phyloP scores from a whole-genome alignment of 2,888 invertebrate species.

The Ichneumoninae sp. region DNA sequence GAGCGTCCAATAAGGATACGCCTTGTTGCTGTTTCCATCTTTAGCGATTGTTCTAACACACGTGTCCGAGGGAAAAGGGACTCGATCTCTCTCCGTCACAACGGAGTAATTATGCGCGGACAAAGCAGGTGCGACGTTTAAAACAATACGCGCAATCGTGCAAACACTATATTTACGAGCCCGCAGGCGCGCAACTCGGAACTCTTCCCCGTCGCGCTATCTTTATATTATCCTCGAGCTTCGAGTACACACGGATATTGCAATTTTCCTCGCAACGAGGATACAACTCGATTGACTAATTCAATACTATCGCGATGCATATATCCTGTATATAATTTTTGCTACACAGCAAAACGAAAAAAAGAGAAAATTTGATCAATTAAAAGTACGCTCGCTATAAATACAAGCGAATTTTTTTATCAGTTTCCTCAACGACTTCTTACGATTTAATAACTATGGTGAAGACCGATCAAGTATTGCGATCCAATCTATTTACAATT shows the following conservation, averaged over 20 bases:
- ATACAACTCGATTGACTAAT: background rate
- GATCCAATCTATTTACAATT: too few relatives aligned
- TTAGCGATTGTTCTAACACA: too few relatives aligned
- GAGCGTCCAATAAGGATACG: background rate
- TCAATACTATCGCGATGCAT: background rate
- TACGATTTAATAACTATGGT: background rate
- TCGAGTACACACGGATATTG: background rate
- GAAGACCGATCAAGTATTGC: background rate
- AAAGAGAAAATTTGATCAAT: background rate
- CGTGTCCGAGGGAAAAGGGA: background rate
- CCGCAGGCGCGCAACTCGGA: slow-evolving; percentile 37
- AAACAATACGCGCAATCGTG: slow-evolving; percentile 33
- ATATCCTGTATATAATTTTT: background rate
- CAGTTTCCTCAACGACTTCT: background rate
- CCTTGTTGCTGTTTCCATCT: background rate
- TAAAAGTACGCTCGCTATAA: background rate
- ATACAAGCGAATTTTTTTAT: background rate
- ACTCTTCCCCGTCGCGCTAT: slow-evolving; percentile 15
- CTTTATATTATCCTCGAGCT: background rate
- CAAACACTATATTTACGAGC: slow-evolving; percentile 20
- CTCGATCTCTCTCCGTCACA: background rate
- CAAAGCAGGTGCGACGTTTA: slow-evolving; percentile 20
- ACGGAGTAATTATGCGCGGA: background rate
- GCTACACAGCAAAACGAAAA: background rate
- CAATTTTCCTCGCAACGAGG: background rate